Evolutionary conservation across 2,113 vertebrate species (phyloP).

Genomic region (Desmodus rotundus): DNA sequence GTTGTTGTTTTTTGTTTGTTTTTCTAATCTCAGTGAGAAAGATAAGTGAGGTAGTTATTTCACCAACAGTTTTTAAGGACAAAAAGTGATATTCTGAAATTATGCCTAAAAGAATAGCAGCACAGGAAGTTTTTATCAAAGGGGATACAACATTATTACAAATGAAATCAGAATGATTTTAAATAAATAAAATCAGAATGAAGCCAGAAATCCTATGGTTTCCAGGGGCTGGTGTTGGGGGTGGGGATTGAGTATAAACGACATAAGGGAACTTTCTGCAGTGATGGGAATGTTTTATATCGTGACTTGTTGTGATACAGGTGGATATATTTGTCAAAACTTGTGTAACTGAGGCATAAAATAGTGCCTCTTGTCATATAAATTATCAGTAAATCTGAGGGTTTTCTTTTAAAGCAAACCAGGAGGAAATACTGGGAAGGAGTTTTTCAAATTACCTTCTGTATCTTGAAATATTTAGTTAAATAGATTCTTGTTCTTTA

Average conservation of each 20-base stretch:
- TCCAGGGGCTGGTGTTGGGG: not conserved
- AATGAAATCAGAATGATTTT: no score
- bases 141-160: not conserved
- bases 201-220: not conserved
- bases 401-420: not conserved
- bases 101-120: not conserved
- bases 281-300: not conserved
- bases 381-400: not conserved
- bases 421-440: not conserved
- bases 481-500: not conserved
- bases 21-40: not conserved
- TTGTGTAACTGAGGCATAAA: not conserved
- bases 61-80: not conserved
- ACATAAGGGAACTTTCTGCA: not conserved
- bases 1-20: not conserved
- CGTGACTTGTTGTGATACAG: not conserved
- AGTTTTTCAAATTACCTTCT: conserved; percentile 12
- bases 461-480: conserved; percentile 16
- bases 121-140: not conserved
- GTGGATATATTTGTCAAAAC: conserved; percentile 12
- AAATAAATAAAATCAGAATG: conserved; percentile 9
- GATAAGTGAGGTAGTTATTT: not conserved
- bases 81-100: conserved; percentile 1
- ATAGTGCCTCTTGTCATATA: not conserved
- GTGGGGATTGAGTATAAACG: not conserved